Conservation (phyloP, 2,888 invertebrate genomes). For the Tinea pellionella region DNA sequence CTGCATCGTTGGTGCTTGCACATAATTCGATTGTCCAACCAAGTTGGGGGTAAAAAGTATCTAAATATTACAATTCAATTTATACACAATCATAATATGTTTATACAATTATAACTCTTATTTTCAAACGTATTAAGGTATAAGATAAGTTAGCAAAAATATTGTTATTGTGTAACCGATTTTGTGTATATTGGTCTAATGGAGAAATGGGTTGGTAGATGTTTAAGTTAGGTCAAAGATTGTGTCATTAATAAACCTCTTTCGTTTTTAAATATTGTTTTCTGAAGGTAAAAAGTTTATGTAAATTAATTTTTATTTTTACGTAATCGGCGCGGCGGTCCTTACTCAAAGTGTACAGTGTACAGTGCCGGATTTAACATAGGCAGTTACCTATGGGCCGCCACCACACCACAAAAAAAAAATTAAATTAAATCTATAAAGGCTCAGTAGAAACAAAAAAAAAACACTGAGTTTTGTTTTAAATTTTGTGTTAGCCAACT, state of each 20-base stretch:
- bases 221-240: constrained; percentile 3
- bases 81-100: not conserved
- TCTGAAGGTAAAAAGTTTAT: not conserved
- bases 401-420: too few species aligned
- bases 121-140: not conserved
- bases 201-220: not conserved
- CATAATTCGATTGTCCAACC: constrained; percentile 52
- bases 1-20: constrained; percentile 55
- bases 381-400: too few species aligned
- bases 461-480: too few species aligned
- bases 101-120: not conserved
- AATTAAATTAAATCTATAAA: too few species aligned
- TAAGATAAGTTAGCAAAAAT: not conserved
- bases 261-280: too few species aligned
- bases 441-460: too few species aligned
- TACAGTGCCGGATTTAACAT: too few species aligned
- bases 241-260: not conserved
- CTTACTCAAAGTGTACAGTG: too few species aligned
- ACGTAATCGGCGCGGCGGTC: too few species aligned
- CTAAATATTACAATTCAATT: not conserved
- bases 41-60: constrained; percentile 36
- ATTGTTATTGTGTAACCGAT: not conserved
- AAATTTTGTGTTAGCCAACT: too few species aligned
- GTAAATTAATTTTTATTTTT: too few species aligned
- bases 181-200: not conserved